Base-by-base conservation (phyloP, 2,797 vertebrate genomes). In the Chromobotia macracanthus region DNA sequence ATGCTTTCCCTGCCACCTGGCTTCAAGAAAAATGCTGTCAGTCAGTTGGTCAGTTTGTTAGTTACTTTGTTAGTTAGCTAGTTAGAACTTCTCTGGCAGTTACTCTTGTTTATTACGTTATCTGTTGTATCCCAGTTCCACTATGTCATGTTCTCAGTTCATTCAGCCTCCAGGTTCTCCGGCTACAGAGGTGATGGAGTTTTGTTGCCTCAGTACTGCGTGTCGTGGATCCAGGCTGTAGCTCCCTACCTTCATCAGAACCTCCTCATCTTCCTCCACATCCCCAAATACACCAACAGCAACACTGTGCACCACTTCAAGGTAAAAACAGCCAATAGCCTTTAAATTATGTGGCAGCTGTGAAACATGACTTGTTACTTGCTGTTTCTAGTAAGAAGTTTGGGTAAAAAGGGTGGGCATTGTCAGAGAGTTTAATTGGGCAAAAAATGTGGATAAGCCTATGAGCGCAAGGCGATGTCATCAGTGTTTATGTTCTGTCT, bases 211-310 rank as follows among this genome's bases (percentile, higher is more conserved):
- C 80, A 82, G 3, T 94, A 93, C 2, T 96, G 94, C 31, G 81
- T 94, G 72, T 88, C 94, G n/a, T 97, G 96, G 94, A 93, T 99
- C 61, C 92, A 93, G 0, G 95, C 96, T 0, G 92, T 96, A 87
- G 95, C 96, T 80, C 96, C 96, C 89, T 99, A 99, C 87, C 93
- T 99, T 72, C 93, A 95, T 6, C 97, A 99, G 91, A 99, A 99
- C 90, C 93, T 99, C 38, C 96, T 99, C 82, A 98, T 97, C 90
- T 99, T 99, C 90, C 92, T 99, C 76, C 98, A 99, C 68, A 92
- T 97, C 2, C 98, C 98, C 4, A 99, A 99, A 89, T 99, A 99
- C 92, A 99, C 97, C 0, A 97, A 99, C 91, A 99, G 95, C 91
- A 97, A 98, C 1, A 95, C 94, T 55, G 95, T 95, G 28, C 96